A percentile compares a stretch with the other conserved stretches of the same genome.
Conservation (phyloP, 2,888 invertebrate species). For the Rhimphoctona megacephalus region DNA sequence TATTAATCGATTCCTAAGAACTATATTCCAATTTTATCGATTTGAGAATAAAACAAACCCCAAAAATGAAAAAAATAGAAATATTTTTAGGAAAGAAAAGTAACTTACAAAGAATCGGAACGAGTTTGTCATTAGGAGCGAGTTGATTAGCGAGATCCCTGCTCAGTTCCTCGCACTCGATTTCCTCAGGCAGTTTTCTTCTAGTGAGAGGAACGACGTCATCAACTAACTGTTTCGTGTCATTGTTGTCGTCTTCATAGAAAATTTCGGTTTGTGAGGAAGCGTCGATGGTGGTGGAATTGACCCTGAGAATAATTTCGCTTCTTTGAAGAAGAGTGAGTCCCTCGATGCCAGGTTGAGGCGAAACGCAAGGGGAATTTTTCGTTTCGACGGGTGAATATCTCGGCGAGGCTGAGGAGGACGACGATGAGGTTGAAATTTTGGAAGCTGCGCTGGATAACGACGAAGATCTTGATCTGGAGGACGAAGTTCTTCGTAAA, state of each 20-base stretch:
- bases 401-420: constrained; percentile 76
- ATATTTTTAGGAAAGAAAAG: constrained; percentile 2
- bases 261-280: constrained; percentile 86
- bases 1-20: too few relatives aligned
- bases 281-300: constrained; percentile 88
- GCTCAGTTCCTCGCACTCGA: constrained; percentile 91
- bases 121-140: constrained; percentile 88
- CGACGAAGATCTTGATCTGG: constrained; percentile 73
- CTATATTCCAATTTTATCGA: too few relatives aligned
- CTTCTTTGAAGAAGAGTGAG: constrained; percentile 88
- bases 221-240: constrained; percentile 72
- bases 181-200: constrained; percentile 90
- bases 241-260: constrained; percentile 77
- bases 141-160: constrained; percentile 88
- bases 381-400: constrained; percentile 77
- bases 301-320: constrained; percentile 88
- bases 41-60: neutral
- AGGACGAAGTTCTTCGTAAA: constrained; percentile 59
- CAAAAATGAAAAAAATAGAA: too few relatives aligned
- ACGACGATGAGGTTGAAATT: constrained; percentile 66
- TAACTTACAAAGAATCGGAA: constrained; percentile 87
- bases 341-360: constrained; percentile 84
- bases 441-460: constrained; percentile 71
- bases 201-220: constrained; percentile 85
- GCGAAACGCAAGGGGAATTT: constrained; percentile 80